Evolutionary conservation across 2,888 invertebrate genomes (phyloP), one percentile per base, ranked within the genome.

Genomic region (Empis livida): DNA sequence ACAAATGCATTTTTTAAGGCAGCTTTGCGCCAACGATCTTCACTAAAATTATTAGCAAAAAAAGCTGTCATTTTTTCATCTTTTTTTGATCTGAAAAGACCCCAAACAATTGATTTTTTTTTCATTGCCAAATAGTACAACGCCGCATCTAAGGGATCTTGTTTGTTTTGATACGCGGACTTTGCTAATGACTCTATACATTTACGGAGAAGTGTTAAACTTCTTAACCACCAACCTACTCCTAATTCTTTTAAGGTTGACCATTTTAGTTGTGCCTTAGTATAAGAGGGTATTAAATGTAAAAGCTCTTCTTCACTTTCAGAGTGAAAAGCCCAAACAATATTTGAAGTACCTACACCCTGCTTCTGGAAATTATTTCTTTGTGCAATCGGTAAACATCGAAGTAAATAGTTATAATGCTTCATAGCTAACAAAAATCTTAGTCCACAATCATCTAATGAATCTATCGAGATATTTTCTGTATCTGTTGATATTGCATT

Each of bases 261-360:
- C 99, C 99, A 99, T 42, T 84, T 87, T 0, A 87, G 81, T 58
- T 84, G 83, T 1, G 83, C 84, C 65, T 90, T 90, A 1, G 83
- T 79, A 57, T 87, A 90, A 1, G 86, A 86, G 0, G 97, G 96
- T 54, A 94, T 84, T 44, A 94, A 72, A 49, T 85, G 83, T 13
- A 99, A 71, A 47, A 99, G 73, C 64, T 99, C 97, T 59, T 95
- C 95, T 64, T 95, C 93, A 16, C 93, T 89, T 70, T 99, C 97
- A 0, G 97, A 97, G 68, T 99, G 99, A 71, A 92, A 97, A 1
- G 97, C 99, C 99, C 99, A 99, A 4, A 95, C 95, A 16, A 97
- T 76, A 68, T 95, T 92, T 57, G 93, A 86, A 10, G 84, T 86
- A 32, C 85, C 85, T 2, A 91, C 84, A 17, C 92, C 95, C 54